Conservation (phyloP, 1,140 invertebrate genomes). For the Tetragnatha versicolor region DNA sequence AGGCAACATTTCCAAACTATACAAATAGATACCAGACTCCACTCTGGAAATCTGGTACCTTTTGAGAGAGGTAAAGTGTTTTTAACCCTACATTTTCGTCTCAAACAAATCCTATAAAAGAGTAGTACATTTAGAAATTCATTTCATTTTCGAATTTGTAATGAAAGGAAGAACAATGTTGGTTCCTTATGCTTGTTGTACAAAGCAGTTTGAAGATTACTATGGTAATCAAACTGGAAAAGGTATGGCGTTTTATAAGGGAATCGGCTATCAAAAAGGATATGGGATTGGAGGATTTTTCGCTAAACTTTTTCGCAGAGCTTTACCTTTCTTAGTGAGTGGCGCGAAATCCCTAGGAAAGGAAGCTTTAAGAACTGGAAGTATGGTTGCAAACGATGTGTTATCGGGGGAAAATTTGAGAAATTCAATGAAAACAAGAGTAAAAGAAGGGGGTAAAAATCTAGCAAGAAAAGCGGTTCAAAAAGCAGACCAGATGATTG, state of each 20-base stretch:
- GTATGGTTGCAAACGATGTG: neutral
- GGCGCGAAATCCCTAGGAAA: conserved; percentile 6
- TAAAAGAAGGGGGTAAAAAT: conserved; percentile 4
- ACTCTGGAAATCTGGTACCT: conserved; percentile 1
- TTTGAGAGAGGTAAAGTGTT: conserved; percentile 34
- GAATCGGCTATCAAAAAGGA: neutral
- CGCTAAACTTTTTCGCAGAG: neutral
- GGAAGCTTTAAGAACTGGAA: conserved; percentile 8
- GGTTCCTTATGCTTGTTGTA: neutral
- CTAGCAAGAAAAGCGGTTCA: neutral
- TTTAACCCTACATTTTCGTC: neutral
- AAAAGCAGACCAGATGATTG: neutral
- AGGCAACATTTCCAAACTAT: conserved; percentile 6
- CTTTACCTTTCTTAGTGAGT: conserved; percentile 10
- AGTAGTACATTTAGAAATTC: neutral
- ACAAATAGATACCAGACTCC: neutral
- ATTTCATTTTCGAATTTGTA: neutral
- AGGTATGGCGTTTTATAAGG: conserved; percentile 3
- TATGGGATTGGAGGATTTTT: conserved; percentile 1
- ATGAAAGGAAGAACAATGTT: neutral
- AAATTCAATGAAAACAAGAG: neutral
- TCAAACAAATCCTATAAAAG: conserved; percentile 10
- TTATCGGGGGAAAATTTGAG: neutral
- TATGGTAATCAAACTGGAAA: neutral
- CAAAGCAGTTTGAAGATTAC: conserved; percentile 5